Conservation (phyloP, 2,888 invertebrate species). For the Scrobipalpa costella region DNA sequence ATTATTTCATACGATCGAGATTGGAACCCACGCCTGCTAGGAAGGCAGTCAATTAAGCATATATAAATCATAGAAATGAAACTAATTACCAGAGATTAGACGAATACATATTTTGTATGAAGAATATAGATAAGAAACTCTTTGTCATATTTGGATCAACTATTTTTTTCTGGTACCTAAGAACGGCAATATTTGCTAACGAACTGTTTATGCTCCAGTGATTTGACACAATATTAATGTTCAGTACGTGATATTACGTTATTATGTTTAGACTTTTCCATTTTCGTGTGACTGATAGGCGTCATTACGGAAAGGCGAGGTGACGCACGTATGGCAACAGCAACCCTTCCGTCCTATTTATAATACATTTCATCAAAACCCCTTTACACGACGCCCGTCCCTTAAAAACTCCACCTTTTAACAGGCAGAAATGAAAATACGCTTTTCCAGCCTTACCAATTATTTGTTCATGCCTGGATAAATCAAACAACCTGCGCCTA, state of each 20-base stretch:
- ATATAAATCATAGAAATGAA: no score
- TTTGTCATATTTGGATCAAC: no score
- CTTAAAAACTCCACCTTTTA: constrained; percentile 11
- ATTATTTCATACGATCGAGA: no score
- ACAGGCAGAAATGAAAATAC: constrained; percentile 15
- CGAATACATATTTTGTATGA: no score
- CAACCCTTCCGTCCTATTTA: constrained; percentile 18
- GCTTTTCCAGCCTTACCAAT: constrained; percentile 17
- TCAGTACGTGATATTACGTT: neutral
- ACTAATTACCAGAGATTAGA: no score
- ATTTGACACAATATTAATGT: neutral
- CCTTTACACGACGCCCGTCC: neutral
- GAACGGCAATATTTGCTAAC: neutral
- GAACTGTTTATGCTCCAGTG: neutral
- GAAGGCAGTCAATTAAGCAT: no score
- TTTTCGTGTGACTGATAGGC: constrained; percentile 9
- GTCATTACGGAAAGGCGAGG: constrained; percentile 11
- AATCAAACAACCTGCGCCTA: constrained; percentile 17
- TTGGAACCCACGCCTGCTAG: no score
- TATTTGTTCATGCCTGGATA: constrained; percentile 18
- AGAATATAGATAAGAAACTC: no score
- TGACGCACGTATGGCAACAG: constrained; percentile 10
- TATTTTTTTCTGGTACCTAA: no score
- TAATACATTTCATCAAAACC: constrained; percentile 18
- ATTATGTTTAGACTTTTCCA: neutral